Percentiles rank a stretch among this genome's conserved stretches.
Conservation (phyloP, 2,888 invertebrate genomes). For the Erynnis tages region DNA sequence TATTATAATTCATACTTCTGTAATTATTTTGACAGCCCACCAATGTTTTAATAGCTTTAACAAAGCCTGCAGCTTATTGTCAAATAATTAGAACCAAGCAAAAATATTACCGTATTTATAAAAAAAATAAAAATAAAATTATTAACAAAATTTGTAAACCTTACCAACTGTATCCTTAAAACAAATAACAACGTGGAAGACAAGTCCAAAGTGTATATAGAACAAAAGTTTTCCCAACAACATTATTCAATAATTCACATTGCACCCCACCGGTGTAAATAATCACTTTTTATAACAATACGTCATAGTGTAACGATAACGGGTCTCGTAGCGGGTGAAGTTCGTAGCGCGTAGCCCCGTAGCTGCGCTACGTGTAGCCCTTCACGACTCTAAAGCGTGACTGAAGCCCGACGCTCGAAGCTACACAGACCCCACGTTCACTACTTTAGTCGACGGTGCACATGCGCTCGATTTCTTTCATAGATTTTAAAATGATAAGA, state of each 20-base stretch:
- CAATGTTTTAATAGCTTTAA: too few species aligned
- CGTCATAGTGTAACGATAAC: constrained; percentile 13
- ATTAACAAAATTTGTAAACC: constrained; percentile 32
- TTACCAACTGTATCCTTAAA: constrained; percentile 76
- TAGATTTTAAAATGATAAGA: constrained; percentile 27
- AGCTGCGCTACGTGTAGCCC: constrained; percentile 58
- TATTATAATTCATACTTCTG: too few species aligned
- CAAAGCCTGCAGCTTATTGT: too few species aligned
- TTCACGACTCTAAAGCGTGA: constrained; percentile 53
- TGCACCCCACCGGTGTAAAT: constrained; percentile 44
- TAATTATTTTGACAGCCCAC: too few species aligned
- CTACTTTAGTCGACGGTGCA: constrained; percentile 55
- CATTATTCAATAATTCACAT: constrained; percentile 73
- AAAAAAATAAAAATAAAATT: too few species aligned
- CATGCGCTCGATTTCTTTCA: constrained; percentile 55
- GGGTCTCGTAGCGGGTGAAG: constrained; percentile 47
- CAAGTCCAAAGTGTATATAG: constrained; percentile 77
- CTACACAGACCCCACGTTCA: constrained; percentile 38
- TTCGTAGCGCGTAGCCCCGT: constrained; percentile 50
- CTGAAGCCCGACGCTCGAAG: constrained; percentile 45
- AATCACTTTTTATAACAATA: constrained; percentile 27
- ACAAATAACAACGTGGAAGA: constrained; percentile 79
- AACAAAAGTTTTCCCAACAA: constrained; percentile 76
- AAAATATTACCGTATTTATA: too few species aligned
- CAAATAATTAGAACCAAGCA: too few species aligned